Evolutionary conservation across 2,797 vertebrate species (phyloP).

Genomic region (Onychomys torridus): DNA sequence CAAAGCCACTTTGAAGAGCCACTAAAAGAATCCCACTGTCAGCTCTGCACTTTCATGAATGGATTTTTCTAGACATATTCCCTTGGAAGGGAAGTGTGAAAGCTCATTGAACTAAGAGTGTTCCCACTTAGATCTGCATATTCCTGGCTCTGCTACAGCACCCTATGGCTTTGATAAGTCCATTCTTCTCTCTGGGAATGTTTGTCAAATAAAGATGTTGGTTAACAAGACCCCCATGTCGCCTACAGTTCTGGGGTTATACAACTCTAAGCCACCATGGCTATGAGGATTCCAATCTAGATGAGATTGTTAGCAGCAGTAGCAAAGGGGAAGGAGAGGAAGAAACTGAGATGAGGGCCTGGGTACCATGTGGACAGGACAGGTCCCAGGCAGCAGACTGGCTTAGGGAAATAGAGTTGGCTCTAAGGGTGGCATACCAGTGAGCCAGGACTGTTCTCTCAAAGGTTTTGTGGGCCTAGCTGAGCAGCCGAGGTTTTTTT

Average conservation of each 20-base stretch:
- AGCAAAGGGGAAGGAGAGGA: not conserved
- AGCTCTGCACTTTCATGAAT: not conserved
- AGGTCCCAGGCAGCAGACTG: too few species aligned
- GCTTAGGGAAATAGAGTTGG: not conserved
- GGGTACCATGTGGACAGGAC: not conserved
- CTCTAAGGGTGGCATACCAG: not conserved
- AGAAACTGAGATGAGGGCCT: not conserved
- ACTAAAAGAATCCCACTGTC: not conserved
- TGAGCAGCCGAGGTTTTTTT: not conserved
- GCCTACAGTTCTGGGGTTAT: not conserved
- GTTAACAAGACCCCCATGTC: not conserved
- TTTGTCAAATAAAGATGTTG: not conserved
- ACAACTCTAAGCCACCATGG: not conserved
- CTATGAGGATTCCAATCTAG: not conserved
- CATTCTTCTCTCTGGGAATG: not conserved
- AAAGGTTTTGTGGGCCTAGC: not conserved
- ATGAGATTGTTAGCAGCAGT: not conserved
- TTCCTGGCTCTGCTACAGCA: not conserved
- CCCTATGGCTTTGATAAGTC: not conserved
- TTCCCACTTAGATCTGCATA: not conserved
- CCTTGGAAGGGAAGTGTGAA: not conserved
- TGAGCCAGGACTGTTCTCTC: too few species aligned
- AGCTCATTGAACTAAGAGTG: not conserved
- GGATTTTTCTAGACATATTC: conserved; percentile 16
- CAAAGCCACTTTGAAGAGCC: not conserved